phyloP scores from a whole-genome alignment of 2,797 vertebrate species.

The Miichthys miiuy region DNA sequence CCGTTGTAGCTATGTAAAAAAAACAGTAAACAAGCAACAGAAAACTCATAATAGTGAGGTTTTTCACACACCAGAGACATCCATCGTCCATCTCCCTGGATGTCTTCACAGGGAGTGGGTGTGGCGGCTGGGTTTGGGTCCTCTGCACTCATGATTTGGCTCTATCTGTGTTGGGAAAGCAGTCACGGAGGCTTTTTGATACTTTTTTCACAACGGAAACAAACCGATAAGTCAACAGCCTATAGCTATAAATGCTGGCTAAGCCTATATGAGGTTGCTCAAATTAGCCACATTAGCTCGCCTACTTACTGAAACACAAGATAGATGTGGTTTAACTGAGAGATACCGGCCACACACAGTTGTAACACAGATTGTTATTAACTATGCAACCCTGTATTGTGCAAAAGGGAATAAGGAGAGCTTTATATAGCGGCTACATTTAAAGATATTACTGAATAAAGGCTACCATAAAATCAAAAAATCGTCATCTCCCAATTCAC shows the following conservation, averaged over 20 bases:
- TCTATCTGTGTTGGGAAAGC: constrained; percentile 54
- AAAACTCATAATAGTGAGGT: not conserved
- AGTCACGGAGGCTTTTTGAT: constrained; percentile 37
- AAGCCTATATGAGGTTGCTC: constrained; percentile 14
- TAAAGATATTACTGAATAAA: constrained; percentile 31
- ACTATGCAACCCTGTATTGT: constrained; percentile 1
- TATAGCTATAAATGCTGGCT: constrained; percentile 12
- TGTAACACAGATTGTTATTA: not conserved
- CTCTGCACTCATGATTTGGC: constrained; percentile 85
- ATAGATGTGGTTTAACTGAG: constrained; percentile 33
- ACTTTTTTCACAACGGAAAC: constrained; percentile 6
- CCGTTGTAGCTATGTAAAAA: not conserved
- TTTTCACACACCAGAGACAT: constrained; percentile 90
- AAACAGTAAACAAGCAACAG: not conserved
- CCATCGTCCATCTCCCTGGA: constrained; percentile 92
- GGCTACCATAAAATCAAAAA: constrained; percentile 67
- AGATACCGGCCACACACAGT: constrained; percentile 13
- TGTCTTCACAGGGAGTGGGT: constrained; percentile 87
- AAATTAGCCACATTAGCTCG: constrained; percentile 72
- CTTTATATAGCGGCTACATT: constrained; percentile 15
- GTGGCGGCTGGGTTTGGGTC: constrained; percentile 90
- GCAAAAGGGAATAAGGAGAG: not conserved
- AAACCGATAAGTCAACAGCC: constrained; percentile 12
- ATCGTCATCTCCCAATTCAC: constrained; percentile 67
- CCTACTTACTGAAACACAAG: constrained; percentile 37